These are phyloP conservation scores for Cryptus viduatorius DNA, from an alignment of 2,888 invertebrate genomes.

Conservation along the genomic window DNA sequence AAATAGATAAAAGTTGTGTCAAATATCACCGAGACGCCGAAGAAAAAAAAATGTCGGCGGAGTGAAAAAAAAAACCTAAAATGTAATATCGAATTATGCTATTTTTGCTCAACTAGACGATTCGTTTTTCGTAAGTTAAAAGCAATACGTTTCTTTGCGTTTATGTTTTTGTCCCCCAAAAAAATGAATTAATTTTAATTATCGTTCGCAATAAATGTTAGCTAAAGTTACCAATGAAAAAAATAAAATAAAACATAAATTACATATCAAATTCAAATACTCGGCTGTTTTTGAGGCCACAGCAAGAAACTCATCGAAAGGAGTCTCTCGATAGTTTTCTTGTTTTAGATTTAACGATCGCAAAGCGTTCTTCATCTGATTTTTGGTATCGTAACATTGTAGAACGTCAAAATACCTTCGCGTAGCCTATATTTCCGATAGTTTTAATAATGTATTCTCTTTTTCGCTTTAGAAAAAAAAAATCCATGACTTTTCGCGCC, in stretches of 20 bases:
- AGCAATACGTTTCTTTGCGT: constrained; percentile 18
- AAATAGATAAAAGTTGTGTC: constrained; percentile 60
- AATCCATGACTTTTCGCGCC: constrained; percentile 30
- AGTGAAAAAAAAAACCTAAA: constrained; percentile 30
- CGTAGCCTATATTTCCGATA: neutral
- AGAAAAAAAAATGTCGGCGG: neutral
- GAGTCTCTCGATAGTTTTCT: constrained; percentile 26
- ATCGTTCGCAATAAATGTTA: constrained; percentile 9
- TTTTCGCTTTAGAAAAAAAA: neutral
- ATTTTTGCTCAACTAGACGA: constrained; percentile 61
- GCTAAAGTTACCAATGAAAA: constrained; percentile 8
- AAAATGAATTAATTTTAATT: constrained; percentile 22
- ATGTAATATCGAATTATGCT: constrained; percentile 52
- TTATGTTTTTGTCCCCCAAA: neutral
- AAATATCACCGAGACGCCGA: constrained; percentile 39
- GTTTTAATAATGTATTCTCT: constrained; percentile 15
- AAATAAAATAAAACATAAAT: constrained; percentile 10
- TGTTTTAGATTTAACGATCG: constrained; percentile 21
- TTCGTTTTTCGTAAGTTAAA: constrained; percentile 27
- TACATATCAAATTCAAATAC: constrained; percentile 57
- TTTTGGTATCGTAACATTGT: constrained; percentile 7
- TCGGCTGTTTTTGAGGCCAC: constrained; percentile 8
- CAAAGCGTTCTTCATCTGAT: neutral
- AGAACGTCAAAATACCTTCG: constrained; percentile 14
- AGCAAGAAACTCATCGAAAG: neutral